phyloP scores from a whole-genome alignment of 2,888 invertebrate species.

The Lacanobia oleracea region DNA sequence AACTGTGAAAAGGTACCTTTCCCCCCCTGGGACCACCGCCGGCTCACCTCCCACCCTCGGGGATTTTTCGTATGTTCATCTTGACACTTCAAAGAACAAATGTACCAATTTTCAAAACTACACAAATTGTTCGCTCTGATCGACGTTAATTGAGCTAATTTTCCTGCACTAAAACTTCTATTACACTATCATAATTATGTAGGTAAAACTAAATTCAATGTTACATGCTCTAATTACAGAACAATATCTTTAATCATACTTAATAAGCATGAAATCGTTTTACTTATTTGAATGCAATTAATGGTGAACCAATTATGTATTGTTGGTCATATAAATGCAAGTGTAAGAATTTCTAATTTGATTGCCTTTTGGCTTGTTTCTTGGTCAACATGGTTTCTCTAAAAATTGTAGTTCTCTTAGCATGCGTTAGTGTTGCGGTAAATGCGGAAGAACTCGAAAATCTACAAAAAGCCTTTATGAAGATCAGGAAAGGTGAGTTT shows the following conservation, averaged over 20 bases:
- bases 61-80: too few relatives aligned
- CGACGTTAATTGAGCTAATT: too few relatives aligned
- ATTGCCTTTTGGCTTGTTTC: not conserved
- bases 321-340: not conserved
- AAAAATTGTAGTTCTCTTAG: not conserved
- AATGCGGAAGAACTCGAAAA: rapidly evolving
- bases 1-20: too few relatives aligned
- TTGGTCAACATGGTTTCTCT: constrained; percentile 4
- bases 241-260: not conserved
- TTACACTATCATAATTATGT: too few relatives aligned
- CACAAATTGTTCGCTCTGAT: too few relatives aligned
- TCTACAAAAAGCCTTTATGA: not conserved
- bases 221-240: not conserved
- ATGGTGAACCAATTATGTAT: not conserved
- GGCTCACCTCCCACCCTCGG: too few relatives aligned
- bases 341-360: not conserved
- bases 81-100: too few relatives aligned
- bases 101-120: too few relatives aligned
- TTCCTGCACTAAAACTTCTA: too few relatives aligned
- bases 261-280: not conserved
- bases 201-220: not conserved
- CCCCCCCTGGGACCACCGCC: too few relatives aligned
- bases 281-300: not conserved
- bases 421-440: not conserved
- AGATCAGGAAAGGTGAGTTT: constrained; percentile 16